Evolutionary conservation across 2,888 invertebrate genomes (phyloP).

Genomic region (Drosophila robusta): DNA sequence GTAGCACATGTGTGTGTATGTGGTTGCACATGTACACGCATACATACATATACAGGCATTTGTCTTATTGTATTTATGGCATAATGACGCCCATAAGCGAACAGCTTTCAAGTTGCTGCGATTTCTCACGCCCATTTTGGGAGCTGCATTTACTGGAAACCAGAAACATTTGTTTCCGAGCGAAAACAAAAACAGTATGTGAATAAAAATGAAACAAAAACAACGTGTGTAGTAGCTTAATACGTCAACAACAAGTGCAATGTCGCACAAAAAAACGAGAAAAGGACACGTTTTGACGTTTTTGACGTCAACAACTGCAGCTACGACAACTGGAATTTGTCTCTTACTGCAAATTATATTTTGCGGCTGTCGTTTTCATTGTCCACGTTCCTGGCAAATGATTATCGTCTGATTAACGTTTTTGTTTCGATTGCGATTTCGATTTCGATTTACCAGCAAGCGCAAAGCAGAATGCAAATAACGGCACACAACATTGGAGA

Average conservation of each 20-base stretch:
- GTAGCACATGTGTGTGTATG: not conserved
- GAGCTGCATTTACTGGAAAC: slow-evolving; percentile 33
- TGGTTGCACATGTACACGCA: not conserved
- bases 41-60: slow-evolving; percentile 12
- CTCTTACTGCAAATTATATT: slow-evolving; percentile 27
- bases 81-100: slow-evolving; percentile 60
- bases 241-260: slow-evolving; percentile 26
- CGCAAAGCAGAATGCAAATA: slow-evolving; percentile 1
- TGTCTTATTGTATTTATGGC: slow-evolving; percentile 43
- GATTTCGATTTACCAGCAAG: slow-evolving; percentile 2
- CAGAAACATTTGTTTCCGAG: slow-evolving; percentile 36
- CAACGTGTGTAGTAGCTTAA: slow-evolving; percentile 23
- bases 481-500: not conserved
- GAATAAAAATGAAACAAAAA: not conserved
- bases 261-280: slow-evolving; percentile 6
- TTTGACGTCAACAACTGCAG: slow-evolving; percentile 19
- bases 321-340: slow-evolving; percentile 11
- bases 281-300: slow-evolving; percentile 18
- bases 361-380: slow-evolving; percentile 29
- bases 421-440: slow-evolving; percentile 17
- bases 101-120: slow-evolving; percentile 35
- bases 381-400: slow-evolving; percentile 7
- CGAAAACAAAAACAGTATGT: slow-evolving; percentile 7
- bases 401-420: slow-evolving; percentile 30
- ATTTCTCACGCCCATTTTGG: slow-evolving; percentile 77